Conservation (phyloP, 1,140 invertebrate species). For the Anadara kagoshimensis region DNA sequence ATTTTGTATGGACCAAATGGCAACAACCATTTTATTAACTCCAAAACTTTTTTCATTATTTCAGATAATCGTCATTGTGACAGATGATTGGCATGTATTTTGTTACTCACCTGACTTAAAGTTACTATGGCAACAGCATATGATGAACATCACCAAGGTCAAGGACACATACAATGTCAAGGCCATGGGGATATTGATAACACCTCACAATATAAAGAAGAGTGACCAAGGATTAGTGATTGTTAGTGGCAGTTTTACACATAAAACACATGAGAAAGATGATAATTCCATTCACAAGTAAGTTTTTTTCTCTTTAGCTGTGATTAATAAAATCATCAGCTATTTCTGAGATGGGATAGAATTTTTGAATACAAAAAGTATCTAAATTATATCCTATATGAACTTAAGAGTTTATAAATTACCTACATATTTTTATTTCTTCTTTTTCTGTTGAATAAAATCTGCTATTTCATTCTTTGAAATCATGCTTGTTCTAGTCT, state of each 20-base stretch:
- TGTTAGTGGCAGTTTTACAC: conserved; percentile 61
- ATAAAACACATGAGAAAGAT: conserved; percentile 48
- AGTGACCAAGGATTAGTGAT: conserved; percentile 62
- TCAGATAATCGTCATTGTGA: conserved; percentile 63
- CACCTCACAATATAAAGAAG: conserved; percentile 57
- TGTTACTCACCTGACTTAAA: conserved; percentile 60
- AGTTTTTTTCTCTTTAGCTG: no score
- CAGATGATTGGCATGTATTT: conserved; percentile 63
- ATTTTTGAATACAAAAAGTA: no score
- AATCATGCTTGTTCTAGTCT: no score
- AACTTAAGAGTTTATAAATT: no score
- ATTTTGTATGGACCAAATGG: no score
- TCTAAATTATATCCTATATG: no score
- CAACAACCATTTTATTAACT: no score
- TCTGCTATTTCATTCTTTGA: no score
- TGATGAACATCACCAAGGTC: conserved; percentile 47
- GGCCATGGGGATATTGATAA: conserved; percentile 55
- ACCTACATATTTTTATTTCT: no score
- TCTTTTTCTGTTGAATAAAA: no score
- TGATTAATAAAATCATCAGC: no score
- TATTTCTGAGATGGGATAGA: no score
- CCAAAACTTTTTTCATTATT: conserved; percentile 12
- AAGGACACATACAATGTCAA: conserved; percentile 51
- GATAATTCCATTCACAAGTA: conserved; percentile 14
- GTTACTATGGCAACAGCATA: conserved; percentile 54